phyloP scores from a whole-genome alignment of 2,113 vertebrate species.

The Gracilinanus agilis region DNA sequence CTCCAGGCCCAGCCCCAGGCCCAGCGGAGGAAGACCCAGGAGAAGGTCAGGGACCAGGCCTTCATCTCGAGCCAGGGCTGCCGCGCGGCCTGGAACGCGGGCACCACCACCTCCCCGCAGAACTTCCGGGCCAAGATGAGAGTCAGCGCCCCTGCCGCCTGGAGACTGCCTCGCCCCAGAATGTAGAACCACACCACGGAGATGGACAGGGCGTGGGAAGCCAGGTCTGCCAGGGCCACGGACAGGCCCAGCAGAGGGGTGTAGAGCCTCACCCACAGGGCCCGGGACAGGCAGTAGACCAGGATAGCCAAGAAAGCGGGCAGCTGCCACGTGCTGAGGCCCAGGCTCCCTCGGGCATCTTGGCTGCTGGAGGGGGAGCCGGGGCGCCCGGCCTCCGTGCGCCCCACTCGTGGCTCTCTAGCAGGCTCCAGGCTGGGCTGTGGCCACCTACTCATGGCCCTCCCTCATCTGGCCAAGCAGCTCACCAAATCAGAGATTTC shows the following conservation, averaged over 20 bases:
- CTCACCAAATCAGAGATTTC: background rate
- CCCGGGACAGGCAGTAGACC: background rate
- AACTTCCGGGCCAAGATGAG: constrained; percentile 31
- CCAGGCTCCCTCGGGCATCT: background rate
- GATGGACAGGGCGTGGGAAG: background rate
- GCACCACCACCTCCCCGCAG: background rate
- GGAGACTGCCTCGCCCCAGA: constrained; percentile 25
- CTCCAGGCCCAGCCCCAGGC: background rate
- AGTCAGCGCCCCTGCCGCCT: background rate
- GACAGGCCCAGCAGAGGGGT: background rate
- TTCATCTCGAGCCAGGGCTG: background rate
- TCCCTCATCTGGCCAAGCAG: background rate
- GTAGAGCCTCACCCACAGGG: background rate
- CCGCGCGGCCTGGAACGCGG: background rate
- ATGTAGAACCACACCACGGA: constrained; percentile 22
- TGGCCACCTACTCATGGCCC: constrained; percentile 15
- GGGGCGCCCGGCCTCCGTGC: background rate
- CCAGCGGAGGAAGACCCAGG: background rate
- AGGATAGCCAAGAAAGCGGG: background rate
- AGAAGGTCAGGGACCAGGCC: background rate
- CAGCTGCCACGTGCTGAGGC: background rate
- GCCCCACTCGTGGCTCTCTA: background rate
- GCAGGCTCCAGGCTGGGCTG: background rate
- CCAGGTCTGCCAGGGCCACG: background rate
- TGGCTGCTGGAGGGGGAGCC: background rate